These are phyloP conservation scores for Bergia puertoricense DNA, from an alignment of 92 coral and sea anemone genomes.

Conservation along the genomic window DNA sequence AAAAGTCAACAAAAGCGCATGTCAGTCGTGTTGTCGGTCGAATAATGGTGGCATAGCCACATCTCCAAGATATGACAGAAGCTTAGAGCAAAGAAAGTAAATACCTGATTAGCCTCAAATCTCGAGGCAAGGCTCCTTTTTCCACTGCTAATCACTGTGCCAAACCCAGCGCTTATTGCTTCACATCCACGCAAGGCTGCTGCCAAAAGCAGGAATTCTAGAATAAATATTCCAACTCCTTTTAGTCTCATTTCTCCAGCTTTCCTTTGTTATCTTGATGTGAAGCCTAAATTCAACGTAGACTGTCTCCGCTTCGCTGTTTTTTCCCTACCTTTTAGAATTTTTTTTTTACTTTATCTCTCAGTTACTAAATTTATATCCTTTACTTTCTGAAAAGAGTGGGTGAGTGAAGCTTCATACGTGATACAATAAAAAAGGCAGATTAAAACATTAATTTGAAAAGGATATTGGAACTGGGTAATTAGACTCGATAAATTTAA, in stretches of 20 bases:
- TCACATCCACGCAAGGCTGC: background rate
- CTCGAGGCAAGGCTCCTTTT: background rate
- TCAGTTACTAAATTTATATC: background rate
- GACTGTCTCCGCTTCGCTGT: background rate
- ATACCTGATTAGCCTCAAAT: background rate
- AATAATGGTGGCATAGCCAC: background rate
- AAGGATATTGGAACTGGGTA: background rate
- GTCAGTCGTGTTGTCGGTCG: background rate
- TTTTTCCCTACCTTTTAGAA: no score
- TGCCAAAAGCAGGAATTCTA: background rate
- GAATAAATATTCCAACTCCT: background rate
- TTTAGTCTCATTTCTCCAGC: background rate
- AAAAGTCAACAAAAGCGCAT: background rate
- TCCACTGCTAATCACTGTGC: background rate
- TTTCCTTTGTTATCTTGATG: background rate
- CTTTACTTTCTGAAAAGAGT: background rate
- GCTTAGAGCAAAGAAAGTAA: no score
- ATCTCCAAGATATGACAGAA: background rate
- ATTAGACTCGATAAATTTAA: background rate
- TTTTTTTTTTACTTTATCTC: background rate
- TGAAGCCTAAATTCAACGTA: no score
- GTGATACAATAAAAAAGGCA: background rate
- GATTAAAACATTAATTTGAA: background rate
- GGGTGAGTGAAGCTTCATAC: background rate
- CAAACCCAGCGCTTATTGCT: background rate